Evolutionary conservation across 1,140 invertebrate genomes (phyloP).

Genomic region (Bombus picipes): DNA sequence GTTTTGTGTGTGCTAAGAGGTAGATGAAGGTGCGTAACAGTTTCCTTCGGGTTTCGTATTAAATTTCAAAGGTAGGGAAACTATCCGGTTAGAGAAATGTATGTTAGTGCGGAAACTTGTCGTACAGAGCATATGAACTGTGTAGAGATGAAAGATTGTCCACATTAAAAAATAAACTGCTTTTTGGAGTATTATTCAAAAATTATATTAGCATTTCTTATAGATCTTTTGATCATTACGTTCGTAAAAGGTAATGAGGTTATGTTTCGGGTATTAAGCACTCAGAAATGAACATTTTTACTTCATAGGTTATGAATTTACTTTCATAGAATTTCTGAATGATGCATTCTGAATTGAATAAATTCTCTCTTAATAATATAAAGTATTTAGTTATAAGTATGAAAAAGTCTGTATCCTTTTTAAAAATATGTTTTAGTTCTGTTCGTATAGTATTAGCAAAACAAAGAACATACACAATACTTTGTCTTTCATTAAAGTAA

Average conservation of each 20-base stretch:
- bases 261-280: neutral
- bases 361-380: neutral
- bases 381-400: neutral
- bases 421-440: neutral
- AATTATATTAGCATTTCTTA: neutral
- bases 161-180: conserved; percentile 38
- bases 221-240: neutral
- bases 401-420: neutral
- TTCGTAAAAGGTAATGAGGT: neutral
- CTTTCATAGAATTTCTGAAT: conserved; percentile 19
- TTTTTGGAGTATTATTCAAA: neutral
- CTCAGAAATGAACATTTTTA: conserved; percentile 23
- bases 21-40: conserved; percentile 83
- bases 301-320: conserved; percentile 65
- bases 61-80: conserved; percentile 37
- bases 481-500: neutral
- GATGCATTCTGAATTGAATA: neutral
- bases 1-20: conserved; percentile 79
- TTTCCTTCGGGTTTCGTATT: conserved; percentile 33
- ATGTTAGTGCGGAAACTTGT: conserved; percentile 42
- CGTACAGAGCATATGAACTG: conserved; percentile 53
- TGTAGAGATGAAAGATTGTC: conserved; percentile 42
- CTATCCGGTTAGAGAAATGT: conserved; percentile 28
- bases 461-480: neutral
- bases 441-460: neutral